Base-by-base conservation (phyloP, 2,113 vertebrate species). In the Cebidichthys violaceus region DNA sequence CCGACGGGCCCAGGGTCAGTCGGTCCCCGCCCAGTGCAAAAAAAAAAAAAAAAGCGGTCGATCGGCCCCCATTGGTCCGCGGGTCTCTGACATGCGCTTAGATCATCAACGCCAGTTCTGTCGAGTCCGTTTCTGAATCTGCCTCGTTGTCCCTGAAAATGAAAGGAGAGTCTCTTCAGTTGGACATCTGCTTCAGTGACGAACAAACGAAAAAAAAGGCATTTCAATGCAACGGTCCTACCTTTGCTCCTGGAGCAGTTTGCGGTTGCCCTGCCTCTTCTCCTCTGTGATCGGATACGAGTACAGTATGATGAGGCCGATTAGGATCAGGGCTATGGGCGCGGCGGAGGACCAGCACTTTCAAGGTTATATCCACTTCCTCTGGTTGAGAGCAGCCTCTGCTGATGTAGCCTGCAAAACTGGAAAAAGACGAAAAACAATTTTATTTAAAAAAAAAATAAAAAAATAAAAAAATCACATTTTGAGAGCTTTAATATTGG, bases 221-320 rank as follows among this genome's bases (percentile, higher is more conserved):
- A 9, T 8, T 45, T 22, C 1, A 18, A 2, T 33, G 6, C 15
- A 14, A 1, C 17, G 13, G 45, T 0, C 93, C 93, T 88, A 97
- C 98, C 97, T 94, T 74, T 96, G 86, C n/a, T 97, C 96, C 87
- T 97, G 96, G 11, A 99, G 92, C 37, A 95, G 94, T 86, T 99
- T 99, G 89, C 96, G 96, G 91, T 99, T 99, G 45, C 96, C 93
- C 75, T 89, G 96, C 74, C 98, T 88, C 82, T 84, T 96, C 82
- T 97, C 94, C 90, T 99, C 98, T 0, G 97, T 86, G 0, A 99
- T 99, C 1, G 98, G 98, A 70, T 99, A 99, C 0, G 95, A 91
- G 81, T 96, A 96, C 86, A 99, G 95, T 0, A 99, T 97, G 10
- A 94, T 7, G 82, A 99, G 92, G 33, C 98, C 98, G 18, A 98